These are phyloP conservation scores for Platichthys stellatus DNA, from an alignment of 2,113 vertebrate genomes.

Conservation along the genomic window DNA sequence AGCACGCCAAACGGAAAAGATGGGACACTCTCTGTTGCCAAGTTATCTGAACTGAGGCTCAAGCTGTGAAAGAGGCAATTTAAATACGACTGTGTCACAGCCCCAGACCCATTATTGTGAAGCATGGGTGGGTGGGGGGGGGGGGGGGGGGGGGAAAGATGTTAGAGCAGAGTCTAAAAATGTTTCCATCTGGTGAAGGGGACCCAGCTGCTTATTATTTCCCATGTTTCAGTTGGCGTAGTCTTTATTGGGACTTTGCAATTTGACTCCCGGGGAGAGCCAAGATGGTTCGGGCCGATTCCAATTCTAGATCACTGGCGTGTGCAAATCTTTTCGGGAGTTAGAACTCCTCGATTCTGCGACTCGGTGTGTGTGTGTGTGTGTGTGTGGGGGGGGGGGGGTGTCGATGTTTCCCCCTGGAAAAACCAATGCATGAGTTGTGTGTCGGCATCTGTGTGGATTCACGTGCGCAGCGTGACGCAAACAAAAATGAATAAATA, in stretches of 20 bases:
- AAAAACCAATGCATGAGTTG: constrained; percentile 45
- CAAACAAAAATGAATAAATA: constrained; percentile 69
- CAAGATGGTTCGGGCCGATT: constrained; percentile 52
- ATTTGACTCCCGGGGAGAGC: constrained; percentile 59
- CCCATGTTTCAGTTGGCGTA: constrained; percentile 44
- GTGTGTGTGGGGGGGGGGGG: background rate
- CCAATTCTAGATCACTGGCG: constrained; percentile 51
- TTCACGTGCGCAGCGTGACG: constrained; percentile 58
- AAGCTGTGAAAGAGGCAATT: constrained; percentile 51
- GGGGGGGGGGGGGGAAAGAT: constrained; percentile 15
- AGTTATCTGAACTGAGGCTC: constrained; percentile 27
- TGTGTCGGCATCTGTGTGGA: constrained; percentile 55
- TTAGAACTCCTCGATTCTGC: constrained; percentile 17
- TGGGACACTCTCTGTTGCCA: background rate
- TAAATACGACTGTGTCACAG: constrained; percentile 33
- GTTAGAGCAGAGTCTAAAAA: constrained; percentile 34
- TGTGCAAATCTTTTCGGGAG: constrained; percentile 39
- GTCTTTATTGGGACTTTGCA: constrained; percentile 62
- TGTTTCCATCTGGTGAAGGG: constrained; percentile 61
- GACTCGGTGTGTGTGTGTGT: background rate
- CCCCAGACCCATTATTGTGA: constrained; percentile 43
- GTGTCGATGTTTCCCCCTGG: constrained; percentile 28
- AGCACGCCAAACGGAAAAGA: background rate
- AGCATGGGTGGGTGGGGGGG: background rate
- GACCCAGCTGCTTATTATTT: constrained; percentile 68